These are phyloP conservation scores for Eupithecia insigniata DNA, from an alignment of 2,888 invertebrate species.

Conservation along the genomic window DNA sequence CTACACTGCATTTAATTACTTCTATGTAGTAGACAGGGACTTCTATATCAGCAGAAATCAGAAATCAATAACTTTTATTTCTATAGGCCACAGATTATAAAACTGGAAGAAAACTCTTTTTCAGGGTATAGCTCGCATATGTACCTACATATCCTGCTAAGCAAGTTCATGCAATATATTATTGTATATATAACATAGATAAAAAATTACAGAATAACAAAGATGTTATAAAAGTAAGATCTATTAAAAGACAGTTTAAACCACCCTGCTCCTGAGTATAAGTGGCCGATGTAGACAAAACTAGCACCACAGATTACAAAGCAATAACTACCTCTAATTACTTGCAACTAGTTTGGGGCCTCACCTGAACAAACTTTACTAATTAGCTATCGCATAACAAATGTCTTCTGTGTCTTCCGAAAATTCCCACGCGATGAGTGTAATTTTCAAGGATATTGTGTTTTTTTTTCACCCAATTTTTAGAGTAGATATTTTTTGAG, in stretches of 20 bases:
- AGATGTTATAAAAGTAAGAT: not conserved
- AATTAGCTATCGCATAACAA: constrained; percentile 1
- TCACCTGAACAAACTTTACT: constrained; percentile 1
- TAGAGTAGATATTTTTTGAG: not conserved
- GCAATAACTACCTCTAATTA: not conserved
- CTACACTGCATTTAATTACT: too few species aligned
- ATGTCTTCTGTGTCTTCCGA: not conserved
- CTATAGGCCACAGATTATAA: too few species aligned
- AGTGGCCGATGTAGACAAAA: not conserved
- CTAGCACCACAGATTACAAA: not conserved
- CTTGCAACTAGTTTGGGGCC: not conserved
- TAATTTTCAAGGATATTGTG: not conserved
- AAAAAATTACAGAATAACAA: too few species aligned
- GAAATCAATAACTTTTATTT: too few species aligned
- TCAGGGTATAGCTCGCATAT: too few species aligned
- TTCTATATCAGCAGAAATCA: too few species aligned
- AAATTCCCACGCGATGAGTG: not conserved
- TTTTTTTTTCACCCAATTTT: not conserved
- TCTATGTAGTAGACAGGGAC: too few species aligned
- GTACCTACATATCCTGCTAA: too few species aligned
- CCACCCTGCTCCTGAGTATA: not conserved
- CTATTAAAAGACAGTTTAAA: not conserved
- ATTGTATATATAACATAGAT: too few species aligned
- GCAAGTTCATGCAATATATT: too few species aligned
- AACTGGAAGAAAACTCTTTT: too few species aligned